Conservation (phyloP, 2,888 invertebrate species). For the Argyresthia goedartella region DNA sequence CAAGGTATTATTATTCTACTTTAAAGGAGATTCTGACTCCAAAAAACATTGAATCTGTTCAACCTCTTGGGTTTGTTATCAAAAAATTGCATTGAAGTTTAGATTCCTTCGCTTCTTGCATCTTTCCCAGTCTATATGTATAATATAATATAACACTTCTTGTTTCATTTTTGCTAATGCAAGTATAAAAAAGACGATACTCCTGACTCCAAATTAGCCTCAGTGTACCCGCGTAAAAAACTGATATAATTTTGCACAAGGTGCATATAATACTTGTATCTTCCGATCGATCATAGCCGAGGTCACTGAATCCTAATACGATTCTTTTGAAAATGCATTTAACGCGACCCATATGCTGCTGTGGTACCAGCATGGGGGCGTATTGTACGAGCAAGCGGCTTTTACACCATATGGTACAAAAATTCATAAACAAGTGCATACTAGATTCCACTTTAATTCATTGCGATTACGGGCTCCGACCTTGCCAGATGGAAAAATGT, state of each 20-base stretch:
- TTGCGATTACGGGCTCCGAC: conserved; percentile 21
- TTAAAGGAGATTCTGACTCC: too few relatives aligned
- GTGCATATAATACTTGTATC: neutral
- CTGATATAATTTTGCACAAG: neutral
- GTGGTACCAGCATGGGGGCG: conserved; percentile 48
- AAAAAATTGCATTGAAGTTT: too few relatives aligned
- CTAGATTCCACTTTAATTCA: conserved; percentile 50
- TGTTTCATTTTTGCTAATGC: too few relatives aligned
- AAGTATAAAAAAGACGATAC: too few relatives aligned
- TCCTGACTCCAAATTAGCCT: too few relatives aligned
- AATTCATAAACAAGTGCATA: conserved; percentile 65
- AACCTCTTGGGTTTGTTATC: too few relatives aligned
- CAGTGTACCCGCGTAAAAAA: too few relatives aligned
- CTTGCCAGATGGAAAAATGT: conserved; percentile 23
- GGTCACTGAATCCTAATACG: conserved; percentile 28
- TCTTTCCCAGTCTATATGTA: too few relatives aligned
- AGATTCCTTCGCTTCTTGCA: too few relatives aligned
- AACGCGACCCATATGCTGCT: conserved; percentile 67
- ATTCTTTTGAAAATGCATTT: conserved; percentile 62
- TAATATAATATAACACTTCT: too few relatives aligned
- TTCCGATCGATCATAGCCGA: conserved; percentile 7
- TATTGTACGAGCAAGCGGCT: conserved; percentile 57
- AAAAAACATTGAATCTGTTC: too few relatives aligned
- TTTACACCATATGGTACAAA: conserved; percentile 67
- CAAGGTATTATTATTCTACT: too few relatives aligned